Percentiles rank a stretch among this genome's conserved stretches.
Evolutionary conservation across 2,888 invertebrate species (phyloP).

Genomic region (Graphium colonna): DNA sequence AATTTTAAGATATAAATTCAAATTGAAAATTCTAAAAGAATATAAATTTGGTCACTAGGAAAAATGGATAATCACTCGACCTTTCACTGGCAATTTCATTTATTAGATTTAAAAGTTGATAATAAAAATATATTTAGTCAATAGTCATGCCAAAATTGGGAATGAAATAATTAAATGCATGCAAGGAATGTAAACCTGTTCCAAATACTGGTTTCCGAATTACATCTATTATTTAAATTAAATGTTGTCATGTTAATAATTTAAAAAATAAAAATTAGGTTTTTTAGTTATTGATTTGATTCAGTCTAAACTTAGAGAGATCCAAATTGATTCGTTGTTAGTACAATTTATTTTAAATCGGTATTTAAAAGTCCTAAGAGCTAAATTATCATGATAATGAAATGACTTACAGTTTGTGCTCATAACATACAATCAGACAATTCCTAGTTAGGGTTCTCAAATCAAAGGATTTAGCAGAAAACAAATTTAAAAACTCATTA

Average conservation of each 20-base stretch:
- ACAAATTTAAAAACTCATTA: neutral
- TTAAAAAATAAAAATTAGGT: constrained; percentile 4
- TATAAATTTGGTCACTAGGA: constrained; percentile 4
- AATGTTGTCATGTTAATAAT: constrained; percentile 17
- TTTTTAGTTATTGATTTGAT: constrained; percentile 6
- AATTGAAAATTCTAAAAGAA: too few species aligned
- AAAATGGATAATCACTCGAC: neutral
- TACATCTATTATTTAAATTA: constrained; percentile 1
- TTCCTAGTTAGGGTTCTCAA: neutral
- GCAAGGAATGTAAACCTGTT: constrained; percentile 20
- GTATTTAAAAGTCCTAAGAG: neutral
- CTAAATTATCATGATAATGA: constrained; percentile 1
- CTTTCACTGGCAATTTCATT: neutral
- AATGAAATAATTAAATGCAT: constrained; percentile 19
- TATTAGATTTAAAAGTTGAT: neutral
- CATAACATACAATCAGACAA: neutral
- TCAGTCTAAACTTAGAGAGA: constrained; percentile 8
- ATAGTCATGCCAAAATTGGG: neutral
- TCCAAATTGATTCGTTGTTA: constrained; percentile 11
- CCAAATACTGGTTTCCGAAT: constrained; percentile 13
- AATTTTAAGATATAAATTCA: neutral
- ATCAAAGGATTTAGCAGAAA: neutral
- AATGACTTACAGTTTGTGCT: constrained; percentile 10
- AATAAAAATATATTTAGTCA: neutral
- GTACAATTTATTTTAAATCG: neutral